Percentiles rank a stretch among this genome's conserved stretches.
Evolutionary conservation across 2,113 vertebrate genomes (phyloP).

Genomic region (Actenoides lindsayi): DNA sequence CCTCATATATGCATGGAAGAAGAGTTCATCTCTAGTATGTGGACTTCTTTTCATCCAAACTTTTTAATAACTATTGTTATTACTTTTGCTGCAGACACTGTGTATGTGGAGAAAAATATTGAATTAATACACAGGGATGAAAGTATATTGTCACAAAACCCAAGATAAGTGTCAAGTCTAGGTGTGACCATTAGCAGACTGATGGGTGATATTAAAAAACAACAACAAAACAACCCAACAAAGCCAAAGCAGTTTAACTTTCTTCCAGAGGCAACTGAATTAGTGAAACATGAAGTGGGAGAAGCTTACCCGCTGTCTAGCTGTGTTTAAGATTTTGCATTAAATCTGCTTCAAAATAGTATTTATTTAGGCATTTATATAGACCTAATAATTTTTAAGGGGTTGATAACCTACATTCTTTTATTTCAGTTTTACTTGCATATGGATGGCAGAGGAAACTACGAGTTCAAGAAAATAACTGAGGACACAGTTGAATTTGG

Average conservation of each 20-base stretch:
- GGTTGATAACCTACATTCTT: background rate
- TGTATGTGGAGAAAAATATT: background rate
- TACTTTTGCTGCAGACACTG: background rate
- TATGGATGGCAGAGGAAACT: constrained; percentile 97
- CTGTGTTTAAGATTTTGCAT: background rate
- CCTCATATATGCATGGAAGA: background rate
- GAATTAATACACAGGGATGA: background rate
- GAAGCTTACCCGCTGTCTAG: background rate
- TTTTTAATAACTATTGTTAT: background rate
- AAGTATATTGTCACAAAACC: background rate
- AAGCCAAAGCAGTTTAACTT: background rate
- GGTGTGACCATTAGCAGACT: background rate
- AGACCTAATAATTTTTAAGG: background rate
- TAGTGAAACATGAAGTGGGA: background rate
- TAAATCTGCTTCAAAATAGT: background rate
- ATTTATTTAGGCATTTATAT: background rate
- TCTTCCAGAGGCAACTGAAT: background rate
- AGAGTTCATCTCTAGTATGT: background rate
- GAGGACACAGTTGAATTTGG: constrained; percentile 95
- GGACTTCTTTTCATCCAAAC: background rate
- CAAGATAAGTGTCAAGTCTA: background rate
- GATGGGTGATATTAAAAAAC: background rate
- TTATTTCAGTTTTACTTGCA: constrained; percentile 89
- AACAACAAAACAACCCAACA: background rate
- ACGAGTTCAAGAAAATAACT: constrained; percentile 97